Percentiles rank a stretch among this genome's conserved stretches.
phyloP scores from a whole-genome alignment of 1,140 invertebrate species.

The Drosophila obscura region DNA sequence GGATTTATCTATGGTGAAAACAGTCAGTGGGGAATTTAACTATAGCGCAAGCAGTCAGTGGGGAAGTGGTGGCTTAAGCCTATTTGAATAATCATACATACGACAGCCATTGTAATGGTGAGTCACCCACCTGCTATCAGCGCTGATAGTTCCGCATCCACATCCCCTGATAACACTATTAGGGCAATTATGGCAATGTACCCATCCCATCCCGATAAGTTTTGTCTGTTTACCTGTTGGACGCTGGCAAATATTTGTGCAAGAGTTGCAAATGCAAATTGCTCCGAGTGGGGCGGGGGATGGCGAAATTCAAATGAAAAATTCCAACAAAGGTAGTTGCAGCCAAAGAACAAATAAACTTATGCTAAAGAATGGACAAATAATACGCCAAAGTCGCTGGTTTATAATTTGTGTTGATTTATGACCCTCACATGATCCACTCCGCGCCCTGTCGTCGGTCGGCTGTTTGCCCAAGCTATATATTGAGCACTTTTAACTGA shows the following conservation, averaged over 20 bases:
- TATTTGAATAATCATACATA: constrained; percentile 11
- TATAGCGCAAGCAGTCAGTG: not conserved
- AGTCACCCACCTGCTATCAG: constrained; percentile 18
- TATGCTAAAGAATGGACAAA: constrained; percentile 76
- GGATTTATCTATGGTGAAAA: not conserved
- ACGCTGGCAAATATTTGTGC: constrained; percentile 60
- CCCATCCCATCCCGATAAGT: constrained; percentile 8
- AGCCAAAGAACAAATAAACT: constrained; percentile 37
- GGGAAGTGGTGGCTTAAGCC: not conserved
- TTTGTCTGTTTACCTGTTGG: constrained; percentile 33
- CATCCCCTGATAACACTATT: constrained; percentile 58
- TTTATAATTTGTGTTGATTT: constrained; percentile 54
- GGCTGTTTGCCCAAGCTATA: constrained; percentile 62
- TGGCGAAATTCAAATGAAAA: not conserved
- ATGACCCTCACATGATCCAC: constrained; percentile 64
- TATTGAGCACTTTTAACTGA: constrained; percentile 61
- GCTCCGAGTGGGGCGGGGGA: constrained; percentile 20
- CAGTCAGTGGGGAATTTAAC: not conserved
- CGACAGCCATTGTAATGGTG: constrained; percentile 8
- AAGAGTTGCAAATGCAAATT: constrained; percentile 49
- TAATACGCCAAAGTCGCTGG: constrained; percentile 51
- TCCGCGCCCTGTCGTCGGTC: constrained; percentile 31
- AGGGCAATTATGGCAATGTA: constrained; percentile 60
- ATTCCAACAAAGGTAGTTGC: constrained; percentile 5
- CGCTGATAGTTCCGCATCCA: constrained; percentile 11